Base-by-base conservation (phyloP, 2,797 vertebrate genomes). In the Balearica regulorum region DNA sequence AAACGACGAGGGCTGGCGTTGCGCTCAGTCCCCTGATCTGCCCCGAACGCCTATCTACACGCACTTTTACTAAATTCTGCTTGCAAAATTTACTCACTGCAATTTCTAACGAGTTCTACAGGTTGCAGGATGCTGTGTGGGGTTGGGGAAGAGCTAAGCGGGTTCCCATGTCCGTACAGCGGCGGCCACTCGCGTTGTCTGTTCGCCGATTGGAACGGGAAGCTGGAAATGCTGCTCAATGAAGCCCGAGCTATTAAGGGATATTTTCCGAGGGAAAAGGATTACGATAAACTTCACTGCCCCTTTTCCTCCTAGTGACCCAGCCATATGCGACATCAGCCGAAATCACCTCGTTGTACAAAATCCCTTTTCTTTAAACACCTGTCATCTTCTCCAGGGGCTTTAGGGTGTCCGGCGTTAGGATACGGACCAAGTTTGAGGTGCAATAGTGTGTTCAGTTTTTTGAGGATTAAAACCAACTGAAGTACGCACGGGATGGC, bases 161-260 rank as follows among this genome's bases (percentile, higher is more conserved):
- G 4, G 17, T 22, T 53, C 39, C 1, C 6, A 1, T 1, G 6
- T 2, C 1, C 1, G 31, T 4, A 0, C 16, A 19, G 81, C 16
- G 19, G 66, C 16, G 3, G 4, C 2, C 26, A 3, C 35, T 10
- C 12, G 7, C 12, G 0, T 29, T 39, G 71, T 19, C 44, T 31
- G 0, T 0, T 25, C 28, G 13, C n/a, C 5, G 33, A 2, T 5
- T 24, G 6, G 43, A 65, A 9, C 8, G 4, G 57, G 12, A 41
- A 37, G 5, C 13, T 69, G 39, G 51, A 25, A 46, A n/a, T 11
- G 20, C 5, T 4, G 46, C 33, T 6, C 31, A 9, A 37, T 11
- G 37, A 62, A 37, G 28, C 46, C 49, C 12, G 13, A 37, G 14
- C 39, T 29, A 9, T 26, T 35, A 18, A 20, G 48, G 31, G 24